phyloP scores from a whole-genome alignment of 2,888 invertebrate species.

The Temnothorax rugatulus region DNA sequence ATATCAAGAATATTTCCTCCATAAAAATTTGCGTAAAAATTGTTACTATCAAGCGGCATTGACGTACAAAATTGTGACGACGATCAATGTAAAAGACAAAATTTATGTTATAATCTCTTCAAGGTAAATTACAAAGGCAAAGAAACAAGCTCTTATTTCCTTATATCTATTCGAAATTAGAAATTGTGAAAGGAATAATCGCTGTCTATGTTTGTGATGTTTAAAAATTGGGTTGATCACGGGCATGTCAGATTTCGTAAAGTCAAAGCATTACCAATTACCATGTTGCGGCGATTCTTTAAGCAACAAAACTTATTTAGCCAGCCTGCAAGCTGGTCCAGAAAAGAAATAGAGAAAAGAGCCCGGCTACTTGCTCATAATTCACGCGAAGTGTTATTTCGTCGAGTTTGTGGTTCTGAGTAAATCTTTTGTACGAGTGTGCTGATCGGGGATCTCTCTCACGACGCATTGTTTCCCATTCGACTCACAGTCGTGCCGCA shows the following conservation, averaged over 20 bases:
- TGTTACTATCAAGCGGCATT: not conserved
- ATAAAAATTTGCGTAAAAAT: not conserved
- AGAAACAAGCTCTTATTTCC: not conserved
- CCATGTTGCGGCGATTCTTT: not conserved
- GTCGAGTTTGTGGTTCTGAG: not conserved
- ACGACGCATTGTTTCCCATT: constrained; percentile 59
- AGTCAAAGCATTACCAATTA: not conserved
- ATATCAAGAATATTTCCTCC: not conserved
- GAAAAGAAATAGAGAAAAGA: constrained; percentile 1
- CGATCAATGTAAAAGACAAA: not conserved
- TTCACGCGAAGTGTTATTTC: constrained; percentile 15
- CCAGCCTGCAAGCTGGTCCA: too few relatives aligned
- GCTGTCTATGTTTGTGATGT: not conserved
- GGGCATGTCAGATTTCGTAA: not conserved
- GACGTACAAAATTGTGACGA: not conserved
- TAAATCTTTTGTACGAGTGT: constrained; percentile 18
- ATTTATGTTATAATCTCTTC: not conserved
- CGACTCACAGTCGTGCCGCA: constrained; percentile 61
- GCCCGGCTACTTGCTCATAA: constrained; percentile 9
- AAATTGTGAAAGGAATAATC: not conserved
- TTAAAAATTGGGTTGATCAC: not conserved
- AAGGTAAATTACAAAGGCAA: not conserved
- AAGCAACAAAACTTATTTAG: not conserved
- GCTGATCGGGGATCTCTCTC: constrained; percentile 34
- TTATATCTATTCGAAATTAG: not conserved